Evolutionary conservation across 2,113 vertebrate genomes (phyloP), one percentile per base, ranked within the genome.

Genomic region (Callopanchax toddi): DNA sequence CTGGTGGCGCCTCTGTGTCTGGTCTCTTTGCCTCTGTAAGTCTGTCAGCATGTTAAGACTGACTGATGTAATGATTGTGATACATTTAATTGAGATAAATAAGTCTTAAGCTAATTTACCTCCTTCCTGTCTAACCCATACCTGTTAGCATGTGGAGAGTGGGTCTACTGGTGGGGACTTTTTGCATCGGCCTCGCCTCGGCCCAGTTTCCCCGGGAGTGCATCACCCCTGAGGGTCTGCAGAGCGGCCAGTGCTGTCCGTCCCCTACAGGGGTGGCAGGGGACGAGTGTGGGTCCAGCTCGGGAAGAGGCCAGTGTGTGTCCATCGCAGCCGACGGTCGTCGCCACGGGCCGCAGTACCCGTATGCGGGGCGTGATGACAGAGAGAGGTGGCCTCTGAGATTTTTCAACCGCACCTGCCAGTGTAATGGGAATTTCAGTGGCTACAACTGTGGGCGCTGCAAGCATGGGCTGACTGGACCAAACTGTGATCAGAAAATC

Each of bases 341-440:
- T 0, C 94, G 94, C 17, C 96, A 99, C 0, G 93, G 97, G 12
- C 94, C 91, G 0, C 96, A 95, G 82, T 99, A 98, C 62, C 93
- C 93, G 0, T 96, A 98, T 0, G 93, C 95, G 0, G 96, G 96
- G 3, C 83, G 78, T 4, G 97, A 99, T 22, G 97, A 99, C 79
- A 92, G 96, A 0, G 97, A 98, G 69, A 90, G 84, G 6, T 99
- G 97, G 97, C 97, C 96, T 2, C 75, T 94, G 11, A 88, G 91
- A 16, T 99, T 96, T 84, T 99, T 99, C 87, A 95, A 95, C 65
- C 93, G 95, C 67, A 94, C 94, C 0, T 99, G 97, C 62, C 92
- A 58, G 2, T 99, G 96, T 85, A 95, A 88, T 0, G 92, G 91
- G 4, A 97, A 97, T 59, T 98, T 96, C 88, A 93, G 90, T 0